Conservation (phyloP, 1,140 invertebrate species). For the Camponotus pennsylvanicus region DNA sequence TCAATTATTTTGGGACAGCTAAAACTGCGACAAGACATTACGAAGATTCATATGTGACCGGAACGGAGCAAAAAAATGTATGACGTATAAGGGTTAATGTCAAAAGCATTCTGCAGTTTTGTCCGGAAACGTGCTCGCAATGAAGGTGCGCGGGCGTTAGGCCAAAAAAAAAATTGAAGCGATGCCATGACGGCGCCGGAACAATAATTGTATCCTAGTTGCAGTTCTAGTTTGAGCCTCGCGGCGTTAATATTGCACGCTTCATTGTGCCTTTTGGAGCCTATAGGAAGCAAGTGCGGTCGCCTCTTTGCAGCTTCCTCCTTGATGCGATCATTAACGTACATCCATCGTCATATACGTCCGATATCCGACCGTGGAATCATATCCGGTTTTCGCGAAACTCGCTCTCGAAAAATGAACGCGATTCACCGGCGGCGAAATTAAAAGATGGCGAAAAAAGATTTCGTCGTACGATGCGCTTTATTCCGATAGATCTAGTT, state of each 20-base stretch:
- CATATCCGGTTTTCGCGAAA: slow-evolving; percentile 25
- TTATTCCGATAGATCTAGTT: background rate
- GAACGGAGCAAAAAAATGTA: too few relatives aligned
- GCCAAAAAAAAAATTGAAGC: slow-evolving; percentile 21
- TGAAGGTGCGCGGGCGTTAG: background rate
- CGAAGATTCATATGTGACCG: too few relatives aligned
- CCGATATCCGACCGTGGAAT: slow-evolving; percentile 4
- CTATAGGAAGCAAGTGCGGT: background rate
- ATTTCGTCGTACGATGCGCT: background rate
- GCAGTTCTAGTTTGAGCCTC: background rate
- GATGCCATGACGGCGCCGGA: slow-evolving; percentile 3
- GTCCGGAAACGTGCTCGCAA: slow-evolving; percentile 23
- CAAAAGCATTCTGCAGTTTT: slow-evolving; percentile 33
- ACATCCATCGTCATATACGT: background rate
- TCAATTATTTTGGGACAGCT: too few relatives aligned
- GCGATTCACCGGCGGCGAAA: background rate
- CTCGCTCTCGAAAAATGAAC: background rate
- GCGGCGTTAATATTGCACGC: slow-evolving; percentile 54
- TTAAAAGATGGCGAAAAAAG: slow-evolving; percentile 3
- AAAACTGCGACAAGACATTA: too few relatives aligned
- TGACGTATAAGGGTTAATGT: too few relatives aligned
- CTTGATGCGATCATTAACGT: background rate
- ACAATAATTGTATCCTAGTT: slow-evolving; percentile 31
- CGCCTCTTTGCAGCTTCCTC: background rate
- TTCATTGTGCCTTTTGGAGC: slow-evolving; percentile 43